A percentile compares a stretch with the other conserved stretches of the same genome.
Evolutionary conservation across 2,888 invertebrate species (phyloP).

Genomic region (Sarcophaga rosellei): DNA sequence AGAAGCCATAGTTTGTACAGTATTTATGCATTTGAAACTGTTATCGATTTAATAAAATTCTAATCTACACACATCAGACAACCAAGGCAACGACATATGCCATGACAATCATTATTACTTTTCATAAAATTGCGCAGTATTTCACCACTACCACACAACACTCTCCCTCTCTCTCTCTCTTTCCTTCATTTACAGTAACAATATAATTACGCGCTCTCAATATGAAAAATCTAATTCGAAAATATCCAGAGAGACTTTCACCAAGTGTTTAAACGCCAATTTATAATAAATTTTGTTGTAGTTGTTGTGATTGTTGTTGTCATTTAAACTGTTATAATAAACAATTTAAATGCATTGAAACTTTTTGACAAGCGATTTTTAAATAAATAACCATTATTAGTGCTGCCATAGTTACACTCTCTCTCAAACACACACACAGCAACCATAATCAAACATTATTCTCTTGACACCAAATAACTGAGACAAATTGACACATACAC

Average conservation of each 20-base stretch:
- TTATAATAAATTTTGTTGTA: neutral
- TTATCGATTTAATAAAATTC: neutral
- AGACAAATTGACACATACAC: slow-evolving; percentile 9
- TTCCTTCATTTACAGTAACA: too few relatives aligned
- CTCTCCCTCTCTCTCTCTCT: too few relatives aligned
- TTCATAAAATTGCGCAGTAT: too few relatives aligned
- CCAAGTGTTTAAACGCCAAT: too few relatives aligned
- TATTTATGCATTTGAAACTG: neutral
- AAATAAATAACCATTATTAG: neutral
- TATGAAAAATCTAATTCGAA: neutral
- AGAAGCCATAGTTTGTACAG: neutral
- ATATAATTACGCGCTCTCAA: too few relatives aligned
- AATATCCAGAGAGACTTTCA: neutral
- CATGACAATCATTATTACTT: too few relatives aligned
- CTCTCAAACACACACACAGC: too few relatives aligned
- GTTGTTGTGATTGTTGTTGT: neutral
- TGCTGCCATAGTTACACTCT: neutral
- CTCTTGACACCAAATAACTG: neutral
- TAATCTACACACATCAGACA: neutral
- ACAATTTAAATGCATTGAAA: neutral
- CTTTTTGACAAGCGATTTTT: neutral
- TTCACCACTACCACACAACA: too few relatives aligned
- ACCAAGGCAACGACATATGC: too few relatives aligned
- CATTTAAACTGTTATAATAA: neutral
- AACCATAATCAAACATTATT: too few relatives aligned